A percentile compares a stretch with the other conserved stretches of the same genome.
These are phyloP conservation scores for Aporophyla nigra DNA, from an alignment of 2,888 invertebrate species.

Conservation along the genomic window DNA sequence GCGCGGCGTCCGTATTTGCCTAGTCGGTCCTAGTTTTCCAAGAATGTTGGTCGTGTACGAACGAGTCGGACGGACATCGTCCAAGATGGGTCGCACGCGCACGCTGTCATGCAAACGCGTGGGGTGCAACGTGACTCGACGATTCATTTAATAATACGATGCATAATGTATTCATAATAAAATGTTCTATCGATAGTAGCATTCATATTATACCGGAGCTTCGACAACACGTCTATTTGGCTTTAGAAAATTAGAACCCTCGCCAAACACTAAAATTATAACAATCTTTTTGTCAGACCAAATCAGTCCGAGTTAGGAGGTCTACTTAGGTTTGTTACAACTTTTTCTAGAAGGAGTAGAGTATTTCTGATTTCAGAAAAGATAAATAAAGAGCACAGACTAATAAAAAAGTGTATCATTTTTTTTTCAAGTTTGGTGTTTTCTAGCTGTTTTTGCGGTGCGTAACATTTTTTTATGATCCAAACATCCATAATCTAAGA, in stretches of 20 bases:
- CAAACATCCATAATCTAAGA: too few relatives aligned
- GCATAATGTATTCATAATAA: slow-evolving; percentile 31
- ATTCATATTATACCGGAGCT: slow-evolving; percentile 10
- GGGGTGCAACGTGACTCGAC: slow-evolving; percentile 55
- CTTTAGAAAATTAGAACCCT: background rate
- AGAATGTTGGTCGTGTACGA: slow-evolving; percentile 18
- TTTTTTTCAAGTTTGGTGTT: too few relatives aligned
- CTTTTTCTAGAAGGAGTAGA: too few relatives aligned
- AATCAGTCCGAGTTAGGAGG: background rate
- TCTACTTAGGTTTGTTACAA: too few relatives aligned
- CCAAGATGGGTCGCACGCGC: slow-evolving; percentile 30
- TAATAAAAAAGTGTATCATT: too few relatives aligned
- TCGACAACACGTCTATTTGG: slow-evolving; percentile 6
- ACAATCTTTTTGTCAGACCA: background rate
- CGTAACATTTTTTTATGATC: too few relatives aligned
- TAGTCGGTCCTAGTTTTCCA: slow-evolving; percentile 14
- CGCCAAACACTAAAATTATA: background rate
- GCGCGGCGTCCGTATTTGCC: slow-evolving; percentile 22
- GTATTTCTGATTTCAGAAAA: too few relatives aligned
- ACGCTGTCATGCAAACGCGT: slow-evolving; percentile 39
- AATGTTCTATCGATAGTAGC: background rate
- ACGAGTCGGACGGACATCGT: slow-evolving; percentile 2
- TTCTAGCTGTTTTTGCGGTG: too few relatives aligned
- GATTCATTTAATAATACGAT: slow-evolving; percentile 41
- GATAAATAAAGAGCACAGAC: too few relatives aligned